phyloP scores from a whole-genome alignment of 37 sponge, comb jelly and placozoan species.

The Ianthella basta region DNA sequence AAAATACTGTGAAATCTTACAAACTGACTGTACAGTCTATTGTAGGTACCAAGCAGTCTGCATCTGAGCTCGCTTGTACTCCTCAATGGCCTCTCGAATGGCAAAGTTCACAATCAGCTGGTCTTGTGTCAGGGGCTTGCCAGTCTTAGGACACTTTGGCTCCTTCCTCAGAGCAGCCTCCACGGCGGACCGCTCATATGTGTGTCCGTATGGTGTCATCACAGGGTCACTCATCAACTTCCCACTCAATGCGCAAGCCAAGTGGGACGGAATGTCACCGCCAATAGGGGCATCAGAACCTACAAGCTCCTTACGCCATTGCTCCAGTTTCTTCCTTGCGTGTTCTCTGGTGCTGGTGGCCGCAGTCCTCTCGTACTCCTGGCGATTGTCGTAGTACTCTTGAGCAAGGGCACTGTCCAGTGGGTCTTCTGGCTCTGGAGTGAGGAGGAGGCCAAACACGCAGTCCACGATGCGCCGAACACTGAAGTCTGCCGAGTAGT shows the following conservation, averaged over 20 bases:
- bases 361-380: conserved; percentile 29
- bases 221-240: conserved; percentile 43
- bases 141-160: conserved; percentile 20
- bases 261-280: conserved; percentile 1
- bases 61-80: not conserved
- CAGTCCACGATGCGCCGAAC: conserved; percentile 27
- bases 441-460: conserved; percentile 41
- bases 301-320: conserved; percentile 39
- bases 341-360: not conserved
- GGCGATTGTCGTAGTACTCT: conserved; percentile 32
- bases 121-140: conserved; percentile 33
- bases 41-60: too few relatives aligned
- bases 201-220: conserved; percentile 37
- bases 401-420: conserved; percentile 46
- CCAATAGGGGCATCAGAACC: not conserved
- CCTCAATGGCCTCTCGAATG: not conserved
- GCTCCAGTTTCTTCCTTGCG: conserved; percentile 26
- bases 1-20: too few relatives aligned
- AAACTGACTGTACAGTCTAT: too few relatives aligned
- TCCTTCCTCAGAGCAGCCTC: not conserved
- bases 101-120: not conserved
- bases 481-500: conserved; percentile 13
- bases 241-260: conserved; percentile 27
- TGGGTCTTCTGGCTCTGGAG: conserved; percentile 52
- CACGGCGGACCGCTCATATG: conserved; percentile 32